Conservation (phyloP, 2,888 invertebrate species). For the Diaphora mendica region DNA sequence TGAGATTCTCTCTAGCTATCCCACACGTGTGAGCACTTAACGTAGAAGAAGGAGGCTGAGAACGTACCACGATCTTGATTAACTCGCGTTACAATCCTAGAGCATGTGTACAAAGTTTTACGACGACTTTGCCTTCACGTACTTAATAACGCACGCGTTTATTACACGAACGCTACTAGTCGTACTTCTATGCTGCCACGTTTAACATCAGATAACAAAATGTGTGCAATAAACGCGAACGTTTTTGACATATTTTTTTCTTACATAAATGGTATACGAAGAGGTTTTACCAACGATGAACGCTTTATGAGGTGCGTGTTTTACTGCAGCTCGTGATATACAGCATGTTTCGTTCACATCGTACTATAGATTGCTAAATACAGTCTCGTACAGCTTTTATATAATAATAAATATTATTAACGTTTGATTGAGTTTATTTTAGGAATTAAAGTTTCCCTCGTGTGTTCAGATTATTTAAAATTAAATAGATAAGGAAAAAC, state of each 20-base stretch:
- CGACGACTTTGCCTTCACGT: conserved; percentile 6
- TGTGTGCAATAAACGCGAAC: too few relatives aligned
- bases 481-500: background rate
- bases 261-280: background rate
- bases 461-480: background rate
- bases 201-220: background rate
- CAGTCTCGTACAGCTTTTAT: too few relatives aligned
- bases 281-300: background rate
- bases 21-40: background rate
- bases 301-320: background rate
- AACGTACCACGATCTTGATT: conserved; percentile 12
- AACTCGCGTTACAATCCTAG: conserved; percentile 9
- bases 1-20: background rate
- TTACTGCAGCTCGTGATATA: background rate
- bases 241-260: background rate
- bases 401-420: background rate
- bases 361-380: too few relatives aligned
- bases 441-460: background rate
- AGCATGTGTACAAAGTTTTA: conserved; percentile 9
- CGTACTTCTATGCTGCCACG: background rate
- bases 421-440: background rate
- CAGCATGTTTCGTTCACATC: background rate
- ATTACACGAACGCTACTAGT: conserved; percentile 6
- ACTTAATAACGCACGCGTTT: conserved; percentile 14
- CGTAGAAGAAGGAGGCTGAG: background rate